Evolutionary conservation across 2,797 vertebrate species (phyloP), one percentile per base, ranked within the genome.

Genomic region (Limnodromus scolopaceus): DNA sequence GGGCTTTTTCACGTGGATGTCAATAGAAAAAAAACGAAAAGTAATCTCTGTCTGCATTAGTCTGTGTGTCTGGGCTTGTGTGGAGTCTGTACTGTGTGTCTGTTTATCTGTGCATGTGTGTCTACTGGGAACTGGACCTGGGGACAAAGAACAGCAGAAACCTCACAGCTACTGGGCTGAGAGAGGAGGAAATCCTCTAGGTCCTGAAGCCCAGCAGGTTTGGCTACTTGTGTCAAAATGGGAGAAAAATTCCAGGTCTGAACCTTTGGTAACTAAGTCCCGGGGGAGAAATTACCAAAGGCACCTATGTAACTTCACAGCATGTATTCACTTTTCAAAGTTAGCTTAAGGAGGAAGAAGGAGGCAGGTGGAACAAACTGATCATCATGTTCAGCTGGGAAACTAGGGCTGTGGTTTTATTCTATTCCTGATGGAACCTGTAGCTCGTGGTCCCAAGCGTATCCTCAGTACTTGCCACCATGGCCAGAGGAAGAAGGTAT

Each of bases 21-120:
- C 34, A 25, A 23, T 28, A 34, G 45, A 23, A 51, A 60, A 45
- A 28, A 70, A 43, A 58, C 34, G 3, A 27, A 36, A 48, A 53
- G 4, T 4, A 46, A n/a, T 25, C 2, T 76, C 24, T 64, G 58
- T 85, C 34, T 66, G 43, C 43, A 15, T 18, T 84, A 7, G 1
- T 84, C 24, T 60, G 6, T n/a, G 8, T 54, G 28, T 22, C 36
- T 61, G 76, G 39, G 19, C 27, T 53, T 0, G 0, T 27, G 9
- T 61, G 20, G 48, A 81, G 10, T 23, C 32, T 55, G 63, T 1
- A 27, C 19, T 14, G 36, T 16, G 22, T 19, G 27, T 20, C 14
- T 13, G 36, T 16, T 18, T 18, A 20, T 20, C 14, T 45, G 14
- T 11, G 10, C 32, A 3, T 60, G 22, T 39, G 19, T 84, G 4